Percentiles rank a stretch among this genome's conserved stretches.
Evolutionary conservation across 2,113 vertebrate species (phyloP).

Genomic region (Brachypteracias leptosomus): DNA sequence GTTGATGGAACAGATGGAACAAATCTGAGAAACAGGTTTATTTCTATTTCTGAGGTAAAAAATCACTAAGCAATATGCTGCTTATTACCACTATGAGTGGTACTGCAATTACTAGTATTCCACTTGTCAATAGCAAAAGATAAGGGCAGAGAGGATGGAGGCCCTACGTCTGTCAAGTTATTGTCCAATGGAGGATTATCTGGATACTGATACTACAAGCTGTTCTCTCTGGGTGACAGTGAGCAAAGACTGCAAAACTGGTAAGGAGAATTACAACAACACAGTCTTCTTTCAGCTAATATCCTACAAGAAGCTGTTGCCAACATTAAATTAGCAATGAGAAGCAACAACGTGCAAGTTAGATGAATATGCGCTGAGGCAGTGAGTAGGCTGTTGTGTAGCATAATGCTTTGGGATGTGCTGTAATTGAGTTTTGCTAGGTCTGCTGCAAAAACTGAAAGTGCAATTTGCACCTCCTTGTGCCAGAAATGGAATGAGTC

Average conservation of each 20-base stretch:
- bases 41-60: neutral
- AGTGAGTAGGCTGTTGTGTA: neutral
- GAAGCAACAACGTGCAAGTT: neutral
- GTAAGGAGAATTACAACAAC: neutral
- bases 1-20: neutral
- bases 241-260: neutral
- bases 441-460: conserved; percentile 7
- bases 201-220: neutral
- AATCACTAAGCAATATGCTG: neutral
- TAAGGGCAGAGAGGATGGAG: neutral
- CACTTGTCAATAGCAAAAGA: neutral
- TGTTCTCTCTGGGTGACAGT: neutral
- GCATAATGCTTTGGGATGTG: neutral
- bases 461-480: conserved; percentile 25
- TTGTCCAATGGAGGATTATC: neutral
- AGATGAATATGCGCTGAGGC: neutral
- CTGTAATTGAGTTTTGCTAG: neutral
- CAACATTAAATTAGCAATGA: neutral
- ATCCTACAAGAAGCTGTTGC: neutral
- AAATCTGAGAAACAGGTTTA: neutral
- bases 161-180: neutral
- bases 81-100: neutral
- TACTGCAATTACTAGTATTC: neutral
- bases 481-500: conserved; percentile 28
- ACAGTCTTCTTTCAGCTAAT: neutral